Evolutionary conservation across 2,113 vertebrate species (phyloP), one percentile per base, ranked within the genome.

Genomic region (Phaethon lepturus): DNA sequence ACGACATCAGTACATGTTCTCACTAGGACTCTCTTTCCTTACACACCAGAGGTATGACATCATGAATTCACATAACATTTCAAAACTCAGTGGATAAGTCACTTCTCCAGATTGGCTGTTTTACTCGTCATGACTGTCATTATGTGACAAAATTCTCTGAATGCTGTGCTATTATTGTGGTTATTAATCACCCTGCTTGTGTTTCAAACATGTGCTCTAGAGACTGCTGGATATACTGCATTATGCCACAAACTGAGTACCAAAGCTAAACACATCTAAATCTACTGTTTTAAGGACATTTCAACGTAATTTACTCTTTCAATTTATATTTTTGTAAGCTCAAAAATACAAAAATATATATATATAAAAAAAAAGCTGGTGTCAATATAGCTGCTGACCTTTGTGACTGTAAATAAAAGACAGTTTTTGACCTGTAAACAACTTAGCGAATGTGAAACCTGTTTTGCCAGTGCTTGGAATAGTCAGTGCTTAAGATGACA

Each of bases 181-280:
- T 95, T 96, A 97, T 97, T 98, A 95, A 95, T 97, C 95, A 97
- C 89, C 81, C 69, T 89, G 74, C 83, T 94, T 97, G 95, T 91
- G 77, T 96, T 97, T 96, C 79, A 96, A 93, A 69, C 72, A 90
- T 26, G 80, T 88, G 85, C 87, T 97, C 96, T 96, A 93, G 55
- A 95, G 88, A 52, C 74, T 94, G 67, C 81, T 95, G 71, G 52
- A 93, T 29, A 94, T 78, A 93, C 83, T 94, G 89, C 91, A 95
- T 93, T 95, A 92, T 78, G 87, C 71, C 84, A 88, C 47, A 88
- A 95, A 85, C 45, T 71, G 33, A 88, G 96, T 83, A 94, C 68
- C 9, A 44, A 86, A 97, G 95, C 85, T 83, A 78, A 96, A 95
- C 77, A 68, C 63, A 78, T 73, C 67, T 50, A 71, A 93, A 82